A percentile compares a stretch with the other conserved stretches of the same genome.
Conservation (phyloP, 1,140 invertebrate species). For the Aradophagus sp. region DNA sequence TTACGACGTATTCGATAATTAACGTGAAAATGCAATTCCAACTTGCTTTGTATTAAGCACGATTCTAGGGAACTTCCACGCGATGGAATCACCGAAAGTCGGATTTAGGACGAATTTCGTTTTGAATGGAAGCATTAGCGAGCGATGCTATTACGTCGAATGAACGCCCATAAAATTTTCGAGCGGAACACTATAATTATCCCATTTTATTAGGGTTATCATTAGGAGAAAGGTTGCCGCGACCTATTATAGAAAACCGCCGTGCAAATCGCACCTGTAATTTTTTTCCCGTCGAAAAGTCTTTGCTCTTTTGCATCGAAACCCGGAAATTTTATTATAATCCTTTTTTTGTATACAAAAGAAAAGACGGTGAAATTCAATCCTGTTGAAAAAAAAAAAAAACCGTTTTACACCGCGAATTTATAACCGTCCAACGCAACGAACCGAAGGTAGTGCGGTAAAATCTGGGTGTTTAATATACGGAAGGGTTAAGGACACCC, state of each 20-base stretch:
- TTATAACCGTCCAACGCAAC: constrained; percentile 6
- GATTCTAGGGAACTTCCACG: constrained; percentile 18
- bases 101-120: background rate
- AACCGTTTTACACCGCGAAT: no score
- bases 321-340: constrained; percentile 30
- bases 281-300: constrained; percentile 11
- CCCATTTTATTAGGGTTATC: constrained; percentile 5
- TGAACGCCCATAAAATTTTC: no score
- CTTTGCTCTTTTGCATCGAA: constrained; percentile 14
- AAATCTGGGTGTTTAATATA: constrained; percentile 62
- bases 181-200: constrained; percentile 17
- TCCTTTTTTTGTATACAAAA: constrained; percentile 10
- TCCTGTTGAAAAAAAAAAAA: no score
- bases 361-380: constrained; percentile 10
- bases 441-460: constrained; percentile 51
- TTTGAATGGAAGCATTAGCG: constrained; percentile 7
- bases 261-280: constrained; percentile 10
- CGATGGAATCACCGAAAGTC: constrained; percentile 2
- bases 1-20: constrained; percentile 31
- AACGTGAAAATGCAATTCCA: constrained; percentile 28
- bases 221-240: constrained; percentile 10
- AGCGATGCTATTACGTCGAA: constrained; percentile 17
- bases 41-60: constrained; percentile 11
- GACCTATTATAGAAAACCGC: constrained; percentile 1
- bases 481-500: constrained; percentile 67